These are phyloP conservation scores for Drosophila peninsularis DNA, from an alignment of 2,888 invertebrate species.

Conservation along the genomic window DNA sequence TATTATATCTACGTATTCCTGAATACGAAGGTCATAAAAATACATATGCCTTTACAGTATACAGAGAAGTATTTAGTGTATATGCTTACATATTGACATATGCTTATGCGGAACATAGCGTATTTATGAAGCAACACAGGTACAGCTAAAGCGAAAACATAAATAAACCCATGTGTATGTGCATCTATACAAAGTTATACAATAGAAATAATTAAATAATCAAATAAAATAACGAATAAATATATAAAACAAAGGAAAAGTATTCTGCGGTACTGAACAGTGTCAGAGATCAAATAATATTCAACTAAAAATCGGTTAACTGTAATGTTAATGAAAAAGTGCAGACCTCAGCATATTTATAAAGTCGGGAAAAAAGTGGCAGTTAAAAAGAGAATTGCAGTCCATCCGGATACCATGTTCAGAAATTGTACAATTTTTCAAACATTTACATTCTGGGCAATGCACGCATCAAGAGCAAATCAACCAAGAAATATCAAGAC, in stretches of 20 bases:
- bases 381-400: conserved; percentile 95
- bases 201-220: conserved; percentile 37
- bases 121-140: not conserved
- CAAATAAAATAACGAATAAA: not conserved
- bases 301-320: conserved; percentile 37
- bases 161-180: conserved; percentile 17
- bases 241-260: conserved; percentile 19
- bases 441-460: conserved; percentile 64
- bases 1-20: conserved; percentile 55
- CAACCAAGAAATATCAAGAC: conserved; percentile 51
- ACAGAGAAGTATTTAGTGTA: conserved; percentile 10
- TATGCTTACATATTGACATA: not conserved
- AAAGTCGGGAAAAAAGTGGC: conserved; percentile 83
- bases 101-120: conserved; percentile 1
- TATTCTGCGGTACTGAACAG: conserved; percentile 12
- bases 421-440: conserved; percentile 88
- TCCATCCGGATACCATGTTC: conserved; percentile 94
- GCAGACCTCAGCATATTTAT: conserved; percentile 46
- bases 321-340: conserved; percentile 72
- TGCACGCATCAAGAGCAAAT: conserved; percentile 55
- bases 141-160: not conserved
- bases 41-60: conserved; percentile 5
- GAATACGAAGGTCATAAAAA: conserved; percentile 51
- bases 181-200: conserved; percentile 44
- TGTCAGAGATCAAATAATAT: conserved; percentile 16